These are phyloP conservation scores for Acanthornis magna DNA, from an alignment of 2,797 vertebrate species.

Conservation along the genomic window DNA sequence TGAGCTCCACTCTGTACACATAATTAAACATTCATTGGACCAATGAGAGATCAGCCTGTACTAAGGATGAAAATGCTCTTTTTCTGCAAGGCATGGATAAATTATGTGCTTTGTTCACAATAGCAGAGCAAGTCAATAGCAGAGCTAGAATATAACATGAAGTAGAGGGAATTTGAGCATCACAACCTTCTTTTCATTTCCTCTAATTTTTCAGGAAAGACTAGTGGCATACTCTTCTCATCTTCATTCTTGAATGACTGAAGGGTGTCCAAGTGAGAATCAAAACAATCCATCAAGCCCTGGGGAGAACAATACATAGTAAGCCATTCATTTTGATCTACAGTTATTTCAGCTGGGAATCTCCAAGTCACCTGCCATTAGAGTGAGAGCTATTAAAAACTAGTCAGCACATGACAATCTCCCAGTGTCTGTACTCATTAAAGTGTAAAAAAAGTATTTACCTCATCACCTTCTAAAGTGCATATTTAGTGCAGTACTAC, in stretches of 20 bases:
- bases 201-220: constrained; percentile 86
- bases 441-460: not conserved
- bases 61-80: not conserved
- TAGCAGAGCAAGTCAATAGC: not conserved
- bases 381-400: not conserved
- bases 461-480: not conserved
- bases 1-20: not conserved
- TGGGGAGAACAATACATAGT: constrained; percentile 61
- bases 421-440: not conserved
- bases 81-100: not conserved
- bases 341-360: not conserved
- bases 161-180: not conserved
- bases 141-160: not conserved
- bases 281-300: constrained; percentile 84
- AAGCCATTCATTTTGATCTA: not conserved
- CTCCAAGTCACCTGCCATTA: not conserved
- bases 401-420: not conserved
- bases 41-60: not conserved
- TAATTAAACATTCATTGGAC: not conserved
- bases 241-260: constrained; percentile 85
- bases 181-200: constrained; percentile 89
- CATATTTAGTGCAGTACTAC: not conserved
- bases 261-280: constrained; percentile 79
- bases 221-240: constrained; percentile 78
- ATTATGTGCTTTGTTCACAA: not conserved